Percentiles rank a stretch among this genome's conserved stretches.
phyloP scores from a whole-genome alignment of 1,140 invertebrate genomes.

The Yoshiicerus persimilis region DNA sequence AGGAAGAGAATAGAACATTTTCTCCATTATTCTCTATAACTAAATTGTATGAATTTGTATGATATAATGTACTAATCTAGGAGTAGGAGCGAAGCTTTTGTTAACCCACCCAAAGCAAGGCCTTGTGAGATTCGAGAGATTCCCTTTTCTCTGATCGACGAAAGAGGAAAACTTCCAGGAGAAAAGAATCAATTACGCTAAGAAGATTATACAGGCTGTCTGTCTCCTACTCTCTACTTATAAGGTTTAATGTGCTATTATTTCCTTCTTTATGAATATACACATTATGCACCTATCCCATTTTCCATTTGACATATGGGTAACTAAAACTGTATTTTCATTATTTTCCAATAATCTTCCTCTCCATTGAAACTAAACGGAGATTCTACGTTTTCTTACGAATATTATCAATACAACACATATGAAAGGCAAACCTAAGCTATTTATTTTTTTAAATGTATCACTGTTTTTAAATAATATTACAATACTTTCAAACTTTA shows the following conservation, averaged over 20 bases:
- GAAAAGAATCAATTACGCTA: conserved; percentile 37
- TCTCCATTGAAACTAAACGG: too few relatives aligned
- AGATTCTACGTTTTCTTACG: too few relatives aligned
- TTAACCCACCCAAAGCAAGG: not conserved
- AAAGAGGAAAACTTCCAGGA: conserved; percentile 10
- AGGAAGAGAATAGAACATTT: not conserved
- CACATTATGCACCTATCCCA: not conserved
- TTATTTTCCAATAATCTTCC: too few relatives aligned
- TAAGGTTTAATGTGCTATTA: not conserved
- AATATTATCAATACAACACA: too few relatives aligned
- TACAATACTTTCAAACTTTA: too few relatives aligned
- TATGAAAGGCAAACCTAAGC: too few relatives aligned
- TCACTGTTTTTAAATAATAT: too few relatives aligned
- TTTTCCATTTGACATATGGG: not conserved
- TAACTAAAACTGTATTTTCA: too few relatives aligned
- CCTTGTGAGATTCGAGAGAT: not conserved
- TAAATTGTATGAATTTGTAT: not conserved
- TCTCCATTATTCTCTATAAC: not conserved
- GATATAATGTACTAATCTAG: not conserved
- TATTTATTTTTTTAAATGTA: too few relatives aligned
- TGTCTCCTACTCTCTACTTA: not conserved
- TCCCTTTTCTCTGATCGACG: not conserved
- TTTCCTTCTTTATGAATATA: not conserved
- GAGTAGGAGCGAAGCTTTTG: not conserved
- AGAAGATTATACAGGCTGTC: conserved; percentile 29